Percentiles rank a stretch among this genome's conserved stretches.
Evolutionary conservation across 2,113 vertebrate species (phyloP).

Genomic region (Anthoscopus minutus): DNA sequence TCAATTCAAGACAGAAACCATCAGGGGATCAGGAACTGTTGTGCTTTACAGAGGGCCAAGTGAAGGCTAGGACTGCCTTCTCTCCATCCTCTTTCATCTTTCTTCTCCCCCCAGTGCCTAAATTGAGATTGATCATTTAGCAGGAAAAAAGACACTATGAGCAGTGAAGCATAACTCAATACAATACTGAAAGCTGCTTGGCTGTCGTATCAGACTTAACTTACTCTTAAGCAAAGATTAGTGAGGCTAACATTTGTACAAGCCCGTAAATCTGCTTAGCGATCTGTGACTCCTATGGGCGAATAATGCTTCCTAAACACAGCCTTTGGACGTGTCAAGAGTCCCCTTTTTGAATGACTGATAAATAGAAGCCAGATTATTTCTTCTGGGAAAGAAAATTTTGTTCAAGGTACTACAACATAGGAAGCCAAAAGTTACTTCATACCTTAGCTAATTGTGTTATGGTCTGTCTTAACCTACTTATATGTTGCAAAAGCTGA

Average conservation of each 20-base stretch:
- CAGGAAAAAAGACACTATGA: neutral
- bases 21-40: neutral
- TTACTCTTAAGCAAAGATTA: constrained; percentile 60
- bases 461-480: neutral
- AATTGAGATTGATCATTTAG: constrained; percentile 8
- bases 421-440: neutral
- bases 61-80: neutral
- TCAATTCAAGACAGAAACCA: neutral
- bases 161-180: neutral
- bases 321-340: neutral
- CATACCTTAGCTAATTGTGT: neutral
- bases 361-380: neutral
- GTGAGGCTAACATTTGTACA: constrained; percentile 7
- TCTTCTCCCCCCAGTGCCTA: neutral
- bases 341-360: neutral
- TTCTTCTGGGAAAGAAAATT: neutral
- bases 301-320: constrained; percentile 41
- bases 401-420: neutral
- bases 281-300: neutral
- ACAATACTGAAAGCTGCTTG: constrained; percentile 5
- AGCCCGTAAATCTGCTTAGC: constrained; percentile 55
- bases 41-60: neutral
- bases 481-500: neutral
- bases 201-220: neutral
- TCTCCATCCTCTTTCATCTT: neutral